Conservation (phyloP, 2,113 vertebrate species). For the Dromiciops gliroides region DNA sequence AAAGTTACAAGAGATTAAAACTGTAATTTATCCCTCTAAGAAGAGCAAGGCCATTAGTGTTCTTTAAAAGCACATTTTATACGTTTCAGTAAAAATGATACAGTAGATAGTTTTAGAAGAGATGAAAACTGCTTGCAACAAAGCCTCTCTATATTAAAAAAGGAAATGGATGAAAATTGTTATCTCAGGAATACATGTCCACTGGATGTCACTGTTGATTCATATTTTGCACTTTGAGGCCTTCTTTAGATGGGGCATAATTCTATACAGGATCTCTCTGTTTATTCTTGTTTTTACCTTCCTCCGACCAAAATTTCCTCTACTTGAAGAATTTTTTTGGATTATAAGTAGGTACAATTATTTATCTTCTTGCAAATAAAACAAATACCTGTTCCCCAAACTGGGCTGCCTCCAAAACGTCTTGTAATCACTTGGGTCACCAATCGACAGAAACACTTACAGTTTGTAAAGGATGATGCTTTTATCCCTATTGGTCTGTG, state of each 20-base stretch:
- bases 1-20: conserved; percentile 23
- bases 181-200: conserved; percentile 63
- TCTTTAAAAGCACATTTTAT: background rate
- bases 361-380: conserved; percentile 91
- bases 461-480: conserved; percentile 92
- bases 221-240: conserved; percentile 15
- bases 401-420: conserved; percentile 89
- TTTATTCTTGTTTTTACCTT: background rate
- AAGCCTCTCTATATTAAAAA: background rate
- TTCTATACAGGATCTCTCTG: background rate
- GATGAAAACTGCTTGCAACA: background rate
- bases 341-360: conserved; percentile 86
- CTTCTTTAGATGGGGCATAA: conserved; percentile 1
- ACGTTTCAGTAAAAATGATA: conserved; percentile 24
- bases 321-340: conserved; percentile 42
- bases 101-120: conserved; percentile 53
- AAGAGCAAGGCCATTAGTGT: background rate
- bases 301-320: background rate
- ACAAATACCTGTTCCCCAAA: conserved; percentile 88
- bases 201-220: conserved; percentile 83
- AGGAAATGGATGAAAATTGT: conserved; percentile 31
- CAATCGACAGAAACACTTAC: conserved; percentile 92
- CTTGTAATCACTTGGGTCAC: conserved; percentile 96
- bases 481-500: conserved; percentile 94
- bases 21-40: background rate